Conservation (phyloP, 1,140 invertebrate genomes). For the Macrostomum lignano region DNA sequence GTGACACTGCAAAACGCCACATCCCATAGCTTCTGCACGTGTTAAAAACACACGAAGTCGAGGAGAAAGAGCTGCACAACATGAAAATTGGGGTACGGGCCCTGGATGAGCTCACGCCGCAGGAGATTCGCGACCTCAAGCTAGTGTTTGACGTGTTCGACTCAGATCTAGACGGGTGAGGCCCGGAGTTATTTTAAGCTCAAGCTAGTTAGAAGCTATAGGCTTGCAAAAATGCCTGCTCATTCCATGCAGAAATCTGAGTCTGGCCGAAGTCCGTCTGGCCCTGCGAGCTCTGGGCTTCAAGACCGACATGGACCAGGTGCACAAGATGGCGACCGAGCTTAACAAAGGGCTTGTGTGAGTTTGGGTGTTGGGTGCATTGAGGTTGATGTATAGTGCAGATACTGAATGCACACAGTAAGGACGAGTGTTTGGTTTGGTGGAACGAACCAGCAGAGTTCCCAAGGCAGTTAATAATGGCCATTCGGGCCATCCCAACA, state of each 20-base stretch:
- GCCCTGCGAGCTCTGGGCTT: slow-evolving; percentile 17
- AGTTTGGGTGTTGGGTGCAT: too few relatives aligned
- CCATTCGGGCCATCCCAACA: too few relatives aligned
- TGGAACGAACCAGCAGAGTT: too few relatives aligned
- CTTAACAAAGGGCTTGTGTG: too few relatives aligned
- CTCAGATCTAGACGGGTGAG: slow-evolving; percentile 17
- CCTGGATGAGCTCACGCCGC: slow-evolving; percentile 15
- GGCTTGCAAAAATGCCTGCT: too few relatives aligned
- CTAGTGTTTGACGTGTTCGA: slow-evolving; percentile 23
- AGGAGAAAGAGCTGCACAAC: slow-evolving; percentile 18
- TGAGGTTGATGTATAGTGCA: too few relatives aligned
- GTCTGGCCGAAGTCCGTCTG: slow-evolving; percentile 13
- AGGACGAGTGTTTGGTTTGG: too few relatives aligned
- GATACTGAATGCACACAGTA: too few relatives aligned
- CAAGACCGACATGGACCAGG: slow-evolving; percentile 15
- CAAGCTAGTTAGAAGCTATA: too few relatives aligned
- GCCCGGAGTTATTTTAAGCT: too few relatives aligned
- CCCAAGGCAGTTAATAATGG: too few relatives aligned
- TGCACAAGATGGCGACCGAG: slow-evolving; percentile 13
- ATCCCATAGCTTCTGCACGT: slow-evolving; percentile 20
- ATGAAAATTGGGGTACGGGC: slow-evolving; percentile 16
- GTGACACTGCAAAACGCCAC: too few relatives aligned
- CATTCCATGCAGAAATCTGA: slow-evolving; percentile 11
- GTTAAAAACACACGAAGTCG: slow-evolving; percentile 14
- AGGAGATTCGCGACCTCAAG: slow-evolving; percentile 19